Conservation (phyloP, 2,113 vertebrate genomes). For the Ptyas mucosa region DNA sequence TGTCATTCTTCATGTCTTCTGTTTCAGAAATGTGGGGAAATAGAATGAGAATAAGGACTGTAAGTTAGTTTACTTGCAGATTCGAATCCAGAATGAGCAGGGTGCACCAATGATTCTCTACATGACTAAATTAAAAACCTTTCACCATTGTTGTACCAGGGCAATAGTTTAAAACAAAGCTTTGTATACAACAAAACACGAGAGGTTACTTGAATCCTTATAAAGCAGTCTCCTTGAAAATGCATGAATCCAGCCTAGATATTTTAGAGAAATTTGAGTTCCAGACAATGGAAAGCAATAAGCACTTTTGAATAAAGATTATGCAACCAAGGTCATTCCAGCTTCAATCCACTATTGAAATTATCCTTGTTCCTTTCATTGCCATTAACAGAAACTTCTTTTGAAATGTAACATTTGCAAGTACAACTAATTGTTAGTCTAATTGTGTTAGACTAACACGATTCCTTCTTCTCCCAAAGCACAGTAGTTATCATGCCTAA, state of each 20-base stretch:
- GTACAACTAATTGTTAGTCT: not conserved
- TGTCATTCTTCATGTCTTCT: not conserved
- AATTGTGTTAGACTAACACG: not conserved
- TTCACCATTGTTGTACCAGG: not conserved
- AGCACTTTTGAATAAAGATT: not conserved
- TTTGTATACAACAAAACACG: not conserved
- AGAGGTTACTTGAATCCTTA: not conserved
- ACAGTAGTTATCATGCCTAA: not conserved
- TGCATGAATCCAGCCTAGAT: not conserved
- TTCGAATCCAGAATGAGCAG: not conserved
- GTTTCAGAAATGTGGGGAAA: not conserved
- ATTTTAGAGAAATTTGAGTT: not conserved
- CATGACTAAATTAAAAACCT: not conserved
- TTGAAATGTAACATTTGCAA: not conserved
- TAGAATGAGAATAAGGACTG: not conserved
- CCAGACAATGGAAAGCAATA: not conserved
- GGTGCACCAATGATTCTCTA: not conserved
- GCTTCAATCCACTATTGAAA: not conserved
- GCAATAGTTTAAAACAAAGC: not conserved
- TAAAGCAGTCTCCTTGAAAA: no score
- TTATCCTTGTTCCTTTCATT: not conserved
- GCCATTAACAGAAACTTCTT: not conserved
- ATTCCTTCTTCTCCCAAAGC: not conserved
- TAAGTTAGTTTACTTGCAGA: not conserved
- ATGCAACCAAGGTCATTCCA: not conserved